phyloP scores from a whole-genome alignment of 1,140 invertebrate species.

The Gonioctena quinquepunctata region DNA sequence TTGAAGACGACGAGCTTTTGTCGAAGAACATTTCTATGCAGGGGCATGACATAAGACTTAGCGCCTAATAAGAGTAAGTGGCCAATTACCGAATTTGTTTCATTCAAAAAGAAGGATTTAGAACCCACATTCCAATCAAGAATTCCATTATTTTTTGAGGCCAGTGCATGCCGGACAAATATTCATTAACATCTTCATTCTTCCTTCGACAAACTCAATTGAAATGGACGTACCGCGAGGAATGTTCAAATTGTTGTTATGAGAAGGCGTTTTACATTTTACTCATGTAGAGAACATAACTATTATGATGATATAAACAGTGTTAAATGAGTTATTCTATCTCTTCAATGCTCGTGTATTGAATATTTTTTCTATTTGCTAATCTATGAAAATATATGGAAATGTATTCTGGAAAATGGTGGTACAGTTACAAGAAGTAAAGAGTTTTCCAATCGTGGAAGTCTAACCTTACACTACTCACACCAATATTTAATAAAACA shows the following conservation, averaged over 20 bases:
- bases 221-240: neutral
- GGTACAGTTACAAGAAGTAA: too few relatives aligned
- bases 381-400: too few relatives aligned
- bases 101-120: constrained; percentile 6
- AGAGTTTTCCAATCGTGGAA: too few relatives aligned
- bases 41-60: constrained; percentile 8
- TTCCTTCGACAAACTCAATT: neutral
- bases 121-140: constrained; percentile 4
- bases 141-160: neutral
- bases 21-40: neutral
- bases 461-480: too few relatives aligned
- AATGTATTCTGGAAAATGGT: too few relatives aligned
- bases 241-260: neutral
- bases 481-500: too few relatives aligned
- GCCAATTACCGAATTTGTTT: constrained; percentile 8
- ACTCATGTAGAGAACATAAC: neutral
- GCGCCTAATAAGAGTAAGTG: neutral
- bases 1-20: neutral
- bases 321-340: too few relatives aligned
- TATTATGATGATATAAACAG: too few relatives aligned
- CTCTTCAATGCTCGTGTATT: too few relatives aligned
- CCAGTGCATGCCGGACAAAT: neutral
- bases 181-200: neutral
- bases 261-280: neutral
- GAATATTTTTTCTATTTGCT: too few relatives aligned